Evolutionary conservation across 2,797 vertebrate species (phyloP), one percentile per base, ranked within the genome.

Genomic region (Tympanoctomys barrerae): DNA sequence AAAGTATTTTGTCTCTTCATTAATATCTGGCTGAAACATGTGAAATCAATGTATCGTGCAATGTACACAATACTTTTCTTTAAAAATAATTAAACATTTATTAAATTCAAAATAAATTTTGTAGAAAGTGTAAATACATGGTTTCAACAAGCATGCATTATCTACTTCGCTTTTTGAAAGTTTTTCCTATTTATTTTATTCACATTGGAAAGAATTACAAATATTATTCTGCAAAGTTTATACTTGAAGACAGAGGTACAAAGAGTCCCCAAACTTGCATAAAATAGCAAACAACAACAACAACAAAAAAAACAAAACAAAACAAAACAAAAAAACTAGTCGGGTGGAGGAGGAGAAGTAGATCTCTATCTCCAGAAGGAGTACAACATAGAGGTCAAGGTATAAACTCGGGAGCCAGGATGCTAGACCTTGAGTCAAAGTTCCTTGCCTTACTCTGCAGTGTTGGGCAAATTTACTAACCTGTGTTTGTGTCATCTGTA

Each of bases 11-110:
- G 39, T 93, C 75, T 91, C 80, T 89, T 93, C 39, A 81, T 89
- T 90, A 95, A 66, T 66, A 89, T 49, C 42, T 78, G 79, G 14
- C n/a, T 79, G 57, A 83, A 94, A 91, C 62, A 57, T 83, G 85
- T 10, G 19, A 94, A 66, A 82, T 84, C 12, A 85, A 90, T 9
- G 49, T 49, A 49, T 49, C 11, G 68, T 73, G 24, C n/a, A 91
- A 79, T 52, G 49, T 87, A 61, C 46, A 49, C 14, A 96, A 93
- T 0, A 52, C 11, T 87, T 83, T 85, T 91, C 83, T 86, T 93
- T 80, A 94, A 93, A 93, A 79, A 49, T 62, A 64, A 66, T 79
- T 90, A 92, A 87, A 80, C 88, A 90, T 21, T 85, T 78, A 87
- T 13, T 68, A 87, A 59, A 89, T 87, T 81, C 59, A 71, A 90